Percentiles rank a stretch among this genome's conserved stretches.
phyloP scores from a whole-genome alignment of 2,797 vertebrate genomes.

The Sebastes elongatus region DNA sequence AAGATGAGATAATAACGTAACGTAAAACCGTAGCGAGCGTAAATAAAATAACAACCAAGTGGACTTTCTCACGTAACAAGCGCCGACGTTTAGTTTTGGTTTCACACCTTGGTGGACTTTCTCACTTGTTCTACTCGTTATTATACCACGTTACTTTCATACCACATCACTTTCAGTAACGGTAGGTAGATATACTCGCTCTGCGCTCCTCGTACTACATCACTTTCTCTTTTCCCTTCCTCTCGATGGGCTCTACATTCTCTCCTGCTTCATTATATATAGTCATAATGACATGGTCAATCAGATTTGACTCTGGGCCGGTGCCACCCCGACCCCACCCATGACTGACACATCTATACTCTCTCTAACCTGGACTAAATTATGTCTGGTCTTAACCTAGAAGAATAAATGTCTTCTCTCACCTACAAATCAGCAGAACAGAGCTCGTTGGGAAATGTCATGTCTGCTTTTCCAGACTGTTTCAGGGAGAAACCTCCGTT shows the following conservation, averaged over 20 bases:
- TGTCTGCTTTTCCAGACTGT: neutral
- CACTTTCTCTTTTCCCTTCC: no score
- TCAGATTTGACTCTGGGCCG: neutral
- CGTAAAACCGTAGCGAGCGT: no score
- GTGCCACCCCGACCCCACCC: neutral
- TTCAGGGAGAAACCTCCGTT: constrained; percentile 1
- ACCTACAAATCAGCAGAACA: neutral
- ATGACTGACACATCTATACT: neutral
- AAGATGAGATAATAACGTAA: no score
- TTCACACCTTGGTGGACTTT: no score
- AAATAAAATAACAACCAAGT: no score
- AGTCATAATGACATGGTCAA: neutral
- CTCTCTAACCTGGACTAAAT: neutral
- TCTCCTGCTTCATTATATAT: neutral
- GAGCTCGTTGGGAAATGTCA: constrained; percentile 6
- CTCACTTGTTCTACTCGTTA: no score
- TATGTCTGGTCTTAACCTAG: neutral
- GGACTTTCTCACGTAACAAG: no score
- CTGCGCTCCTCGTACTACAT: no score
- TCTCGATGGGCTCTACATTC: neutral
- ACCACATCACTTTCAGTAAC: no score
- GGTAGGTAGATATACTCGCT: no score
- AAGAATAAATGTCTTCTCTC: neutral
- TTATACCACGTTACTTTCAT: no score
- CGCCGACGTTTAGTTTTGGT: no score